Conservation (phyloP, 2,797 vertebrate species). For the Rhodeus uyekii region DNA sequence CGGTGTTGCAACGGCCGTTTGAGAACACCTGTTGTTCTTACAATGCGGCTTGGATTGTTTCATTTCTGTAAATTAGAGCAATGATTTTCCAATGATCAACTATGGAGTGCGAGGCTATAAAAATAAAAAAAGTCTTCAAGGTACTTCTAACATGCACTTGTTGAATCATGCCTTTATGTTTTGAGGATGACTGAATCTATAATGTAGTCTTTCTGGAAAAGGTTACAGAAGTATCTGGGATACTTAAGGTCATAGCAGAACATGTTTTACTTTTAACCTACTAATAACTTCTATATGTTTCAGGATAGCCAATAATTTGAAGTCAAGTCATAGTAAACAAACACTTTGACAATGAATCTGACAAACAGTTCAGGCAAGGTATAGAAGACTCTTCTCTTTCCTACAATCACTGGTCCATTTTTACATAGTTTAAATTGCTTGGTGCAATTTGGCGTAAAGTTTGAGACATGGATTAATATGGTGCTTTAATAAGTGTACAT, state of each 20-base stretch:
- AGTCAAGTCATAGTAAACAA: neutral
- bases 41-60: neutral
- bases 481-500: constrained; percentile 1
- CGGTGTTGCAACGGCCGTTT: no score
- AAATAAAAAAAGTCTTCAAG: neutral
- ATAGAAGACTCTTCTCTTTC: neutral
- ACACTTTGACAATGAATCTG: constrained; percentile 1
- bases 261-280: neutral
- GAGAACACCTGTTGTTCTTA: no score
- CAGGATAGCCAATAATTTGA: neutral
- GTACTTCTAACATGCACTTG: neutral
- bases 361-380: neutral
- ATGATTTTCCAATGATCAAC: neutral
- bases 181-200: neutral
- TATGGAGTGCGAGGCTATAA: neutral
- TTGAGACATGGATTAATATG: neutral
- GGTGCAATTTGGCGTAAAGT: neutral
- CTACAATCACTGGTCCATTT: neutral
- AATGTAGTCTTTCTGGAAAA: constrained; percentile 5
- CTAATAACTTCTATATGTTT: neutral
- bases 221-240: neutral
- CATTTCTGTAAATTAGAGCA: neutral
- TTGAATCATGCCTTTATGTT: constrained; percentile 8
- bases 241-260: neutral
- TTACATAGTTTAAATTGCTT: neutral